These are phyloP conservation scores for Chelmon rostratus DNA, from an alignment of 2,797 vertebrate species.

Conservation along the genomic window DNA sequence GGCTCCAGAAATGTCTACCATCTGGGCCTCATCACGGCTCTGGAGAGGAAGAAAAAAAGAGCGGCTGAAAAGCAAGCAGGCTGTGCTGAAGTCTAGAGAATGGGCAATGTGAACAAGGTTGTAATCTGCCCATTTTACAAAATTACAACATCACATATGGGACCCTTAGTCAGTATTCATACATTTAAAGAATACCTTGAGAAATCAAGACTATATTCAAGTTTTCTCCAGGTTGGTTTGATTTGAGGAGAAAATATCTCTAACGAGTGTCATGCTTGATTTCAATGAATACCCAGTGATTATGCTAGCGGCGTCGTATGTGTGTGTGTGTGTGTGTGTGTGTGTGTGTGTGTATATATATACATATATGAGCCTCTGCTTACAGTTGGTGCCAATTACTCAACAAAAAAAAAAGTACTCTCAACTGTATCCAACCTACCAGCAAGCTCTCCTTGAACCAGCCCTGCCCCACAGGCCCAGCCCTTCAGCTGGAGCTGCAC, in stretches of 20 bases:
- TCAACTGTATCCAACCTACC: conserved; percentile 50
- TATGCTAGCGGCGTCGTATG: background rate
- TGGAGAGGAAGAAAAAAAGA: background rate
- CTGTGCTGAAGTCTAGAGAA: conserved; percentile 4
- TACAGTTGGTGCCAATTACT: background rate
- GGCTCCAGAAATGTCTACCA: conserved; percentile 24
- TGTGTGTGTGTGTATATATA: background rate
- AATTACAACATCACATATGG: background rate
- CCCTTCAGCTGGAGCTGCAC: conserved; percentile 78
- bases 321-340: background rate
- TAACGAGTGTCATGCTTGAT: background rate
- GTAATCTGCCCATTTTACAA: background rate
- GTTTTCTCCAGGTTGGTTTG: background rate
- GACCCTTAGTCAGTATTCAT: background rate
- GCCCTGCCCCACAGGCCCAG: conserved; percentile 66
- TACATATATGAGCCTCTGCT: background rate
- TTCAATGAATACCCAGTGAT: background rate
- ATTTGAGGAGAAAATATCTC: background rate
- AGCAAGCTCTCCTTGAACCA: conserved; percentile 51
- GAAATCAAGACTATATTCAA: conserved; percentile 5
- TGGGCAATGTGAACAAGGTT: background rate
- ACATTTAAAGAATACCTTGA: background rate
- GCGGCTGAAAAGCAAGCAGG: background rate
- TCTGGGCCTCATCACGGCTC: conserved; percentile 11
- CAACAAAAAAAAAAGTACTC: background rate